A percentile compares a stretch with the other conserved stretches of the same genome.
Conservation (phyloP, 2,113 vertebrate genomes). For the Uria lomvia region DNA sequence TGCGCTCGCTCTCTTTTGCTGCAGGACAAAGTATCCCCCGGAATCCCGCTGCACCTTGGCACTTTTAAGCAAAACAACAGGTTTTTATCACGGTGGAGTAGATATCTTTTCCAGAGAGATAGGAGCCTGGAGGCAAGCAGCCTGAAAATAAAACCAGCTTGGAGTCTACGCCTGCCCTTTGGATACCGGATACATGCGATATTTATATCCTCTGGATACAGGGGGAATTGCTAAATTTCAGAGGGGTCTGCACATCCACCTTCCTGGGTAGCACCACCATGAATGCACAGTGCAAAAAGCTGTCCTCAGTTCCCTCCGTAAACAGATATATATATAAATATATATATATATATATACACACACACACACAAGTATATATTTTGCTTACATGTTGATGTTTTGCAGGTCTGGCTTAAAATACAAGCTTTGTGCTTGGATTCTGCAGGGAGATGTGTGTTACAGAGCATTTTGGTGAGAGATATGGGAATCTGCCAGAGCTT, state of each 20-base stretch:
- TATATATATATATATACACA: no score
- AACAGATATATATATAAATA: no score
- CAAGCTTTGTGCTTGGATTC: background rate
- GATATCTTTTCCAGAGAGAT: background rate
- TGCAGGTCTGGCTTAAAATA: background rate
- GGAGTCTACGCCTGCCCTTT: background rate
- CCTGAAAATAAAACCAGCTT: background rate
- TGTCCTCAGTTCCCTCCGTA: background rate
- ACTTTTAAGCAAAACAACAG: background rate
- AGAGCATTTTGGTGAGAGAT: background rate
- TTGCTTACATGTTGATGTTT: background rate
- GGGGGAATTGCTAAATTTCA: background rate
- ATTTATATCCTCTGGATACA: background rate
- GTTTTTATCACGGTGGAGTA: background rate
- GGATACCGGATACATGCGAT: accelerated
- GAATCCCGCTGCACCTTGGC: background rate
- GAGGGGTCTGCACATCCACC: background rate
- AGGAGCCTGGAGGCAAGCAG: background rate
- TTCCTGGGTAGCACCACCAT: background rate
- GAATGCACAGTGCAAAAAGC: background rate
- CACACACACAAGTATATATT: background rate
- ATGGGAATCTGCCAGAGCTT: background rate
- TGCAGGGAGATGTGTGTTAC: background rate
- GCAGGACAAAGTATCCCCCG: background rate
- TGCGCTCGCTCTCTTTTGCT: background rate